Conservation (phyloP, 2,797 vertebrate genomes). For the Telmatherina bonti region DNA sequence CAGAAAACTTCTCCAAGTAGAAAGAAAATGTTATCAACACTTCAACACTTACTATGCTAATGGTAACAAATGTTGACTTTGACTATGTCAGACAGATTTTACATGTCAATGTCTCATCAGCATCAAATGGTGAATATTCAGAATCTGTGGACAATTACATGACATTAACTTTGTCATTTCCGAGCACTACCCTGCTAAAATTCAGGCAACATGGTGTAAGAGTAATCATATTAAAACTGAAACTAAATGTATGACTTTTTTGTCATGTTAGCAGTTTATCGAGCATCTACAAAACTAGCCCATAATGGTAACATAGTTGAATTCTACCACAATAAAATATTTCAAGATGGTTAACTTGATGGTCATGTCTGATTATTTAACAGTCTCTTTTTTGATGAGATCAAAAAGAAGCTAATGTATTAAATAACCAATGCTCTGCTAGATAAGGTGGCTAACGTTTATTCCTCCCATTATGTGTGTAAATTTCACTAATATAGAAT, state of each 20-base stretch:
- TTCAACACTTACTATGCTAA: background rate
- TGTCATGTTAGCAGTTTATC: background rate
- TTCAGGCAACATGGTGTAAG: background rate
- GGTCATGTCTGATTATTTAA: background rate
- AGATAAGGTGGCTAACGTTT: background rate
- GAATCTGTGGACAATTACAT: too few relatives aligned
- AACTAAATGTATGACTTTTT: background rate
- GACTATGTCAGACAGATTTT: too few relatives aligned
- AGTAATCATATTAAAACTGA: too few relatives aligned
- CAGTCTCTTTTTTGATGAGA: background rate
- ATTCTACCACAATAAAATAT: background rate
- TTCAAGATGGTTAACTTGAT: background rate
- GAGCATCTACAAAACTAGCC: background rate
- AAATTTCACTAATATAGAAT: too few relatives aligned
- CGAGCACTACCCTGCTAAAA: background rate
- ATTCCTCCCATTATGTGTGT: too few relatives aligned
- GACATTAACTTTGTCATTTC: too few relatives aligned
- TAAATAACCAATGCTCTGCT: background rate
- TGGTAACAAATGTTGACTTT: background rate
- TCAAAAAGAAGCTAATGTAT: background rate
- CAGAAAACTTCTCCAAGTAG: background rate
- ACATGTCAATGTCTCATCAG: too few relatives aligned
- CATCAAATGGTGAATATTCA: too few relatives aligned
- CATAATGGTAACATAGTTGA: background rate
- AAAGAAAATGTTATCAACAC: background rate